These are phyloP conservation scores for Disparrhopalites patrizii DNA, from an alignment of 2,888 invertebrate genomes.

Conservation along the genomic window DNA sequence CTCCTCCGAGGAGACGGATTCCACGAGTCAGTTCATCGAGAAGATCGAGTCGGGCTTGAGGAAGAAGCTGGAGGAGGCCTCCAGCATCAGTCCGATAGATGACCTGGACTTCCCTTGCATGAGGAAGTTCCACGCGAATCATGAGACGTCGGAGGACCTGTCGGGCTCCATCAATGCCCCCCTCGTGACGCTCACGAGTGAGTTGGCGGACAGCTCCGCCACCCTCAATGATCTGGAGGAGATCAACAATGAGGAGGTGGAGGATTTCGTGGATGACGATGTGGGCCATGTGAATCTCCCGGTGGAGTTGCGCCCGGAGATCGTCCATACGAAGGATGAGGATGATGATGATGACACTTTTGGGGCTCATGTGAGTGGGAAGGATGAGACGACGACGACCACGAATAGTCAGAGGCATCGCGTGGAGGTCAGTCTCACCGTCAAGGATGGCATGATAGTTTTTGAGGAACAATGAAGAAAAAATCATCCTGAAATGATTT, in stretches of 20 bases:
- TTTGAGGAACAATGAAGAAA: slow-evolving; percentile 26
- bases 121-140: slow-evolving; percentile 19
- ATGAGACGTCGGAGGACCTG: slow-evolving; percentile 22
- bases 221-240: slow-evolving; percentile 46
- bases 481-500: no score
- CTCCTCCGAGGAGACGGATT: slow-evolving; percentile 32
- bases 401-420: slow-evolving; percentile 27
- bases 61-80: slow-evolving; percentile 25
- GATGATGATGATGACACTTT: slow-evolving; percentile 28
- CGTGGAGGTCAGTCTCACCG: slow-evolving; percentile 26
- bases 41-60: slow-evolving; percentile 40
- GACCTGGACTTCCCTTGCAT: slow-evolving; percentile 21
- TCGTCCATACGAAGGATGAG: slow-evolving; percentile 24
- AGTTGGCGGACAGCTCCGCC: slow-evolving; percentile 43
- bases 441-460: slow-evolving; percentile 24
- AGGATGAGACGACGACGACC: slow-evolving; percentile 18
- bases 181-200: slow-evolving; percentile 42
- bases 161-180: slow-evolving; percentile 34
- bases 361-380: slow-evolving; percentile 14
- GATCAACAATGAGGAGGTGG: slow-evolving; percentile 38
- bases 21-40: slow-evolving; percentile 39
- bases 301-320: slow-evolving; percentile 25
- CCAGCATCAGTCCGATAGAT: slow-evolving; percentile 25
- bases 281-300: slow-evolving; percentile 20
- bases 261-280: slow-evolving; percentile 28